Evolutionary conservation across 2,797 vertebrate genomes (phyloP), one percentile per base, ranked within the genome.

Genomic region (Micromesistius poutassou): DNA sequence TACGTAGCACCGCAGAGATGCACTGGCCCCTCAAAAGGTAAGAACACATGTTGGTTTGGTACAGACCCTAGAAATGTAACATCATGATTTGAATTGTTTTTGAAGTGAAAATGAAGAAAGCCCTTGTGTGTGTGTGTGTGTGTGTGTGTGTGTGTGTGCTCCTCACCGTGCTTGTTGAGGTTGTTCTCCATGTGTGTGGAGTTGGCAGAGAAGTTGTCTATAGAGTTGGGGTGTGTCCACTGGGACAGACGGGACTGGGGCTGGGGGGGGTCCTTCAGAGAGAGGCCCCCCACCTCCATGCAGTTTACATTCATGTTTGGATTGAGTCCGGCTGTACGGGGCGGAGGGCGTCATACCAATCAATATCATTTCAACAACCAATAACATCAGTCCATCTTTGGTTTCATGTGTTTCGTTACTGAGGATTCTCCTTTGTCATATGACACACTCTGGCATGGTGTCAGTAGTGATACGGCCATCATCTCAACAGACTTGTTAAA

Each of bases 241-340:
- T 99, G 98, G 85, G 97, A 98, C 90, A 99, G 95, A 90, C 98
- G 97, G 78, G 98, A 99, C 87, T 99, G 97, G 87, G 97, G 97
- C 93, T 96, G 97, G 86, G 95, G 95, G 77, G 96, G 93, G 90
- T 99, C 97, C 94, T 99, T 99, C 93, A 97, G 93, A 82, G 96
- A 95, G 90, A 97, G 88, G 88, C 95, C 95, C 81, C 97, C 94
- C 90, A 98, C 94, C 91, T 99, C 98, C 95, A 99, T 96, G 93
- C 96, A 96, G 94, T 93, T 95, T 96, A 97, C 97, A 96, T 97
- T 97, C 96, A 97, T 95, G 95, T 95, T 96, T 86, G 96, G 94
- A 92, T 96, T 97, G 91, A 98, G 94, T 95, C 96, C 97, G 95
- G 97, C 96, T 98, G 87, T 28, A 77, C 4, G 84, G 2, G 62